Evolutionary conservation across 1,140 invertebrate genomes (phyloP).

Genomic region (Microplitis mediator): DNA sequence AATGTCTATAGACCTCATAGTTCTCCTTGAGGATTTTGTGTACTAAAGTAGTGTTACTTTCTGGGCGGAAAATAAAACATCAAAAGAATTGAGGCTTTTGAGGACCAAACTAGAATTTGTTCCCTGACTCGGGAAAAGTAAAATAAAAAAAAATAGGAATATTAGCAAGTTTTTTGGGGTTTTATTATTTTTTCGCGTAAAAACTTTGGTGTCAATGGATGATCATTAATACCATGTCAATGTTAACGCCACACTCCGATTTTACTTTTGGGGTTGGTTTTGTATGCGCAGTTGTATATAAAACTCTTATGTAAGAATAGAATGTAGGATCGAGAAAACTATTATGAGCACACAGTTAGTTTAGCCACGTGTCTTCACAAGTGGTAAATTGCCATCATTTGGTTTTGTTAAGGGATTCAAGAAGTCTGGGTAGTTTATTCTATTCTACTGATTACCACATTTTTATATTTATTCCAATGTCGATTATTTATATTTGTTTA

Average conservation of each 20-base stretch:
- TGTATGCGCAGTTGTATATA: neutral
- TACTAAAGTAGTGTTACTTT: too few species aligned
- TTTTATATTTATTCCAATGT: neutral
- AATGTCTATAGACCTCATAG: too few species aligned
- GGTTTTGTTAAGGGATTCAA: conserved; percentile 35
- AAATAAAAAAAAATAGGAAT: too few species aligned
- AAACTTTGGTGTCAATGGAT: conserved; percentile 19
- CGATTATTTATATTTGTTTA: neutral
- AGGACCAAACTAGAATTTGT: too few species aligned
- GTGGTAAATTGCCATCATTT: conserved; percentile 50
- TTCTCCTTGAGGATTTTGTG: too few species aligned
- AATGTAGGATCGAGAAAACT: conserved; percentile 38
- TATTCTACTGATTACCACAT: neutral
- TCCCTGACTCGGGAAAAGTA: too few species aligned
- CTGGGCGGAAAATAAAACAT: too few species aligned
- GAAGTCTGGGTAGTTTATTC: conserved; percentile 20
- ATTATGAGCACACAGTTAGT: conserved; percentile 51
- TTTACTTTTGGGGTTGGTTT: conserved; percentile 6
- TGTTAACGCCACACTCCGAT: conserved; percentile 21
- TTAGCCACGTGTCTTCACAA: conserved; percentile 52
- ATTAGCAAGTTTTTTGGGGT: neutral
- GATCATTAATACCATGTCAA: conserved; percentile 36
- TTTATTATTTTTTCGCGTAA: neutral
- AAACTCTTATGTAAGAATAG: conserved; percentile 6
- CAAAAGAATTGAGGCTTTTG: too few species aligned